These are phyloP conservation scores for Mesoclemmys tuberculata DNA, from an alignment of 2,113 vertebrate genomes.

Conservation along the genomic window DNA sequence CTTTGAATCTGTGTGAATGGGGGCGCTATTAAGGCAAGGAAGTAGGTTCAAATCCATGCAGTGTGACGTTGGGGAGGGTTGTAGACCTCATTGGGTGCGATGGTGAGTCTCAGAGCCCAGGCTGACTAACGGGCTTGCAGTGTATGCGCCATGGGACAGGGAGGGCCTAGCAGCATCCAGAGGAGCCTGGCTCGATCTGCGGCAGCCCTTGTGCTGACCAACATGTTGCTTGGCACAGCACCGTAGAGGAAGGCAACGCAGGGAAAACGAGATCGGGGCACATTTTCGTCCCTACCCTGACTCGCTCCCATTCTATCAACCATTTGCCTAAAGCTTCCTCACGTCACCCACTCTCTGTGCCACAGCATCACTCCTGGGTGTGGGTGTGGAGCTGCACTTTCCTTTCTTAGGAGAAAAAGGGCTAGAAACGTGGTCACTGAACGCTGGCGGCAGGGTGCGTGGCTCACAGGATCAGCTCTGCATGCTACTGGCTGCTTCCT, in stretches of 20 bases:
- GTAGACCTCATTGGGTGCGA: too few species aligned
- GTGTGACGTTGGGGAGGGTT: too few species aligned
- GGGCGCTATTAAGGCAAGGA: too few species aligned
- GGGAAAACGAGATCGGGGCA: not conserved
- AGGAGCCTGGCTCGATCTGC: not conserved
- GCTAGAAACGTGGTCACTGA: constrained; percentile 23
- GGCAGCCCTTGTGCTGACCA: constrained; percentile 17
- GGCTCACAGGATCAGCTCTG: not conserved
- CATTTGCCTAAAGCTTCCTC: not conserved
- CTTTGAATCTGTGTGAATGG: not conserved
- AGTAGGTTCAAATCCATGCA: too few species aligned
- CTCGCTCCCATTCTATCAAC: too few species aligned
- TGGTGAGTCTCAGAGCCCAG: too few species aligned
- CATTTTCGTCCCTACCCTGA: not conserved
- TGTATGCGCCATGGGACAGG: not conserved
- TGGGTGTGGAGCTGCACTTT: not conserved
- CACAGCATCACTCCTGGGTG: not conserved
- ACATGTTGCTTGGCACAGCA: not conserved
- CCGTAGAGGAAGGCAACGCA: not conserved
- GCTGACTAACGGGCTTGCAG: too few species aligned
- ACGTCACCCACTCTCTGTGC: not conserved
- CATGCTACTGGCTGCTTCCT: not conserved
- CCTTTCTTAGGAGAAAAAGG: constrained; percentile 13
- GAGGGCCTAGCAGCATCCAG: not conserved
- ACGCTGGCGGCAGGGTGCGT: not conserved